These are phyloP conservation scores for Stomorhina lunata DNA, from an alignment of 2,888 invertebrate genomes.

Conservation along the genomic window DNA sequence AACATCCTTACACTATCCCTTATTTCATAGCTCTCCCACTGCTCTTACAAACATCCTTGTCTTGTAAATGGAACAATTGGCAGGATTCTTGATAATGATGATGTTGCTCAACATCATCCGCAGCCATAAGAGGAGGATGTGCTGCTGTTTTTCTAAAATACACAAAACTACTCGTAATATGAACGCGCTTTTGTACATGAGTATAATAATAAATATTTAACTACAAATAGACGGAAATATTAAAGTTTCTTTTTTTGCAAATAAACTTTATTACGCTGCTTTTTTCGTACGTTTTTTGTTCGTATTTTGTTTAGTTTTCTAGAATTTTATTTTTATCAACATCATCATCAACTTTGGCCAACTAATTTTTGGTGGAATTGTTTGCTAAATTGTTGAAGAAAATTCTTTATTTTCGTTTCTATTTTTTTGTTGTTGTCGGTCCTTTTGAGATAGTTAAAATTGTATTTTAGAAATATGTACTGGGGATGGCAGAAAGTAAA, in stretches of 20 bases:
- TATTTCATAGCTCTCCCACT: neutral
- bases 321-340: constrained; percentile 13
- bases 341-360: neutral
- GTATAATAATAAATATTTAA: constrained; percentile 41
- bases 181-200: too few species aligned
- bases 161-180: constrained; percentile 30
- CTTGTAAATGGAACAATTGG: neutral
- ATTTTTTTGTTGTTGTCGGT: neutral
- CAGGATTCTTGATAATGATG: too few species aligned
- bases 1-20: neutral
- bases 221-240: constrained; percentile 39
- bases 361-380: constrained; percentile 16
- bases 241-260: constrained; percentile 26
- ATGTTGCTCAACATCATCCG: neutral
- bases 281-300: neutral
- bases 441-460: neutral
- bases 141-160: constrained; percentile 10
- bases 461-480: neutral
- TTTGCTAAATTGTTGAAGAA: constrained; percentile 17
- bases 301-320: neutral
- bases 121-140: constrained; percentile 7
- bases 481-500: neutral
- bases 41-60: neutral
- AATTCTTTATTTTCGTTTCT: neutral
- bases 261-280: constrained; percentile 33